Conservation (phyloP, 2,113 vertebrate species). For the Mustela nigripes region DNA sequence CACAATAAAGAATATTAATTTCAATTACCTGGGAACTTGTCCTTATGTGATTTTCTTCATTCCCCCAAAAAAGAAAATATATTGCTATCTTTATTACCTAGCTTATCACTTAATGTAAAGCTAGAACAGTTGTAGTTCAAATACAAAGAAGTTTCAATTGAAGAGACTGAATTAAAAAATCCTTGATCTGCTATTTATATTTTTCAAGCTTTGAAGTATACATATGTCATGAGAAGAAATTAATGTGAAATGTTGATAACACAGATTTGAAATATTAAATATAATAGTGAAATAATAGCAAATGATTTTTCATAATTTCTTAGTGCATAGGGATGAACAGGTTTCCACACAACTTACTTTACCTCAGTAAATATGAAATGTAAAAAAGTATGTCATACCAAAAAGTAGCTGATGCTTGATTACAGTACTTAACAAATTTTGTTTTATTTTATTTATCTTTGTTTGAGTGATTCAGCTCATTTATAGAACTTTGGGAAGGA, state of each 20-base stretch:
- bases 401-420: background rate
- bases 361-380: background rate
- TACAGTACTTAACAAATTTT: background rate
- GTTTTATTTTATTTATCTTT: background rate
- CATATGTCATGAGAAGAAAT: background rate
- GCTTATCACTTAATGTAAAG: slow-evolving; percentile 7
- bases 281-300: background rate
- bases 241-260: background rate
- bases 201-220: slow-evolving; percentile 17
- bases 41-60: background rate
- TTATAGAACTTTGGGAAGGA: background rate
- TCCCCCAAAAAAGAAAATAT: background rate
- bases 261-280: background rate
- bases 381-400: background rate
- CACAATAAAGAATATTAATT: slow-evolving; percentile 26
- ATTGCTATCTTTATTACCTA: background rate
- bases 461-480: background rate
- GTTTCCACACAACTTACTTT: background rate
- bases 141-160: background rate
- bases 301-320: slow-evolving; percentile 13
- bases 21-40: background rate
- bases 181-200: background rate
- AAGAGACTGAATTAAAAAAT: slow-evolving; percentile 54
- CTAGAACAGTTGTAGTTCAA: background rate
- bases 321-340: background rate